Conservation (phyloP, 2,797 vertebrate genomes). For the Peromyscus nudipes region DNA sequence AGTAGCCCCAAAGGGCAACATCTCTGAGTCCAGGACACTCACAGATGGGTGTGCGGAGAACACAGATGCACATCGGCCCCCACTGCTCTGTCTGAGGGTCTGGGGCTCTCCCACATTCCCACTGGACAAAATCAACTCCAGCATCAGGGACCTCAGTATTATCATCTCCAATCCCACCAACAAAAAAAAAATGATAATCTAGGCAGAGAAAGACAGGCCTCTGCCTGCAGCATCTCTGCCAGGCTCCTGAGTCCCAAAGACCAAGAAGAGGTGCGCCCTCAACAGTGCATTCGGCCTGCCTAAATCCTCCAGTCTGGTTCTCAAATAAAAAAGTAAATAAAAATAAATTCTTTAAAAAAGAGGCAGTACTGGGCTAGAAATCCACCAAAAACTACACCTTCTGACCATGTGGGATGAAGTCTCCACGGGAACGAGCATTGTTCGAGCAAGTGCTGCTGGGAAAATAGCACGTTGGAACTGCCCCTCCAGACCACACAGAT, state of each 20-base stretch:
- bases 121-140: not conserved
- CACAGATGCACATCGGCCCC: not conserved
- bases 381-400: not conserved
- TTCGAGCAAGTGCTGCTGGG: accelerated
- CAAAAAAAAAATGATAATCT: not conserved
- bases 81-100: not conserved
- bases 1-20: accelerated
- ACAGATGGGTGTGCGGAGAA: accelerated
- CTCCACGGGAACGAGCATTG: accelerated
- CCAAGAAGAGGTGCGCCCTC: not conserved
- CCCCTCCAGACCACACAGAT: accelerated
- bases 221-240: not conserved
- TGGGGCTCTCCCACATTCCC: not conserved
- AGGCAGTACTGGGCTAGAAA: not conserved
- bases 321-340: not conserved
- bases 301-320: not conserved
- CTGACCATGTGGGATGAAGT: accelerated
- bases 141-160: not conserved
- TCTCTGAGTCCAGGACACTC: too few relatives aligned
- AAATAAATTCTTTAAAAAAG: not conserved
- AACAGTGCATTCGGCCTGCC: not conserved
- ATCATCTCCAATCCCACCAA: not conserved
- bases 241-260: not conserved
- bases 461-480: not conserved
- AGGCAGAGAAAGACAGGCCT: not conserved